phyloP scores from a whole-genome alignment of 2,113 vertebrate species.

The Lepisosteus oculatus region DNA sequence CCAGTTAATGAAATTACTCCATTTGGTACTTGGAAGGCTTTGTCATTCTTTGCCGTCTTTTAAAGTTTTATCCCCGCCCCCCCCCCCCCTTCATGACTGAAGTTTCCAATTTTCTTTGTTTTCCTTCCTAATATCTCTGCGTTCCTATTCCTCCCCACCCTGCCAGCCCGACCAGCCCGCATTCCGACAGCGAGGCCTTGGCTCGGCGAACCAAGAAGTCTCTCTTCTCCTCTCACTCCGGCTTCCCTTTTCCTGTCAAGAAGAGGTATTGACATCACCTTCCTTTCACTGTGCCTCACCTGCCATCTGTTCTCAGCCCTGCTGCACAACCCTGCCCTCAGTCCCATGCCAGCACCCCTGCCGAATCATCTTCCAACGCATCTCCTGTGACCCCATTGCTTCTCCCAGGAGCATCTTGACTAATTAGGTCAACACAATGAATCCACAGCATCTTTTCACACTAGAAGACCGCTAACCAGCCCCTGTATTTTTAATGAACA shows the following conservation, averaged over 20 bases:
- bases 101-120: conserved; percentile 14
- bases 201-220: conserved; percentile 29
- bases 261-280: conserved; percentile 28
- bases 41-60: too few species aligned
- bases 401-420: neutral
- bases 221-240: conserved; percentile 34
- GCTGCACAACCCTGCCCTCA: neutral
- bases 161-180: conserved; percentile 28
- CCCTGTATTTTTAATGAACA: too few species aligned
- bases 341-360: neutral
- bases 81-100: conserved; percentile 17
- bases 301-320: neutral
- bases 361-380: neutral
- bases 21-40: too few species aligned
- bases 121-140: neutral
- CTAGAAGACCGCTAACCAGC: too few species aligned
- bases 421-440: too few species aligned
- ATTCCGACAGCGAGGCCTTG: conserved; percentile 33
- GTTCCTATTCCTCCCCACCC: neutral
- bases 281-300: neutral
- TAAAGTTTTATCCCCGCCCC: neutral
- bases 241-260: conserved; percentile 35
- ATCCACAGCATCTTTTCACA: too few species aligned
- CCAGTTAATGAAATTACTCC: too few species aligned
- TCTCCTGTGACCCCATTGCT: neutral